A percentile compares a stretch with the other conserved stretches of the same genome.
Conservation (phyloP, 1,140 invertebrate species). For the Carposina sasakii region DNA sequence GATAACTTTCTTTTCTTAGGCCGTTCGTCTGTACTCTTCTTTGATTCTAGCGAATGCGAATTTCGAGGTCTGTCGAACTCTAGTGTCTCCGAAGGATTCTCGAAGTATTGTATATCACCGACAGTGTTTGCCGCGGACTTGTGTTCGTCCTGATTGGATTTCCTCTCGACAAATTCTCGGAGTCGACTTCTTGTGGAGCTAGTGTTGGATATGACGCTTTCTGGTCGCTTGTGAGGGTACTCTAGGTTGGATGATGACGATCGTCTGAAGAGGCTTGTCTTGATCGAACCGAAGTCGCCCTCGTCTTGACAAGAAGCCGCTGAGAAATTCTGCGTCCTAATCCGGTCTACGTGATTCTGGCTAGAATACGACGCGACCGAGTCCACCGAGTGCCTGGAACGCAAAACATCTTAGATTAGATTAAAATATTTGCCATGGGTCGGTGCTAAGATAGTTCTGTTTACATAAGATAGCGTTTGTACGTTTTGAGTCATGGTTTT, state of each 20-base stretch:
- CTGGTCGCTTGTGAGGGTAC: constrained; percentile 56
- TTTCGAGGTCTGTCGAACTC: constrained; percentile 62
- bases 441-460: constrained; percentile 38
- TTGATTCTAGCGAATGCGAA: constrained; percentile 50
- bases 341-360: constrained; percentile 73
- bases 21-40: constrained; percentile 52
- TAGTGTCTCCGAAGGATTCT: constrained; percentile 67
- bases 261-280: constrained; percentile 64
- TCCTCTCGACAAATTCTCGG: constrained; percentile 68
- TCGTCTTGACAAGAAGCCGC: constrained; percentile 70
- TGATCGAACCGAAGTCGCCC: constrained; percentile 62
- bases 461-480: constrained; percentile 37
- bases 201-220: constrained; percentile 61
- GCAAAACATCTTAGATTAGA: constrained; percentile 48
- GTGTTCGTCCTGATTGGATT: constrained; percentile 66
- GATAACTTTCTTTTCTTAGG: constrained; percentile 59
- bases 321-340: constrained; percentile 69
- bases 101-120: constrained; percentile 68
- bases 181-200: constrained; percentile 70
- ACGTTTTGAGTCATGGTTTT: constrained; percentile 29
- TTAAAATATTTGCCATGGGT: constrained; percentile 33
- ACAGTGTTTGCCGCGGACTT: constrained; percentile 60
- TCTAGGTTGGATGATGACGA: constrained; percentile 66
- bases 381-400: constrained; percentile 72
- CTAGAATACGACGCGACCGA: constrained; percentile 73